phyloP scores from a whole-genome alignment of 2,888 invertebrate genomes.

The Heterodera filipjevi region DNA sequence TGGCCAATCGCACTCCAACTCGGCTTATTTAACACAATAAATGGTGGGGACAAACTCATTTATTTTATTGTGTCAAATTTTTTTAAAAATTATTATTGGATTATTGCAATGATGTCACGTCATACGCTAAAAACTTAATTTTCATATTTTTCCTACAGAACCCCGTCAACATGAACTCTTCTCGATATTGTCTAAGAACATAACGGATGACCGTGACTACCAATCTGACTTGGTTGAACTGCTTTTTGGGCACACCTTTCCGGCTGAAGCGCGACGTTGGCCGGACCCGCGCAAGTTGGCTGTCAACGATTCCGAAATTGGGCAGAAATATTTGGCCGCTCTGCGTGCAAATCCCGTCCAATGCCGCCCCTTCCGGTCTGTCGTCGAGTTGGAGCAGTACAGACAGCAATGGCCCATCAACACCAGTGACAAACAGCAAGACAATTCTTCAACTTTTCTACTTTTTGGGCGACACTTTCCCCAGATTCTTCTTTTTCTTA shows the following conservation, averaged over 20 bases:
- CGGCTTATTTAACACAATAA: not conserved
- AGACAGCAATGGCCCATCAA: not conserved
- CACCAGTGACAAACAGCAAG: not conserved
- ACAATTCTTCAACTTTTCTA: not conserved
- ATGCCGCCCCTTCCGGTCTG: slow-evolving; percentile 7
- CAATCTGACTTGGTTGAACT: not conserved
- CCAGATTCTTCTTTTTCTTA: not conserved
- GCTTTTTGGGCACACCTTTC: not conserved
- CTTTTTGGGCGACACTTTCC: not conserved
- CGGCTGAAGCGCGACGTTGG: not conserved
- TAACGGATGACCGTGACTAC: not conserved
- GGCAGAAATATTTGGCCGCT: not conserved
- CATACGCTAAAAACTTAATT: not conserved
- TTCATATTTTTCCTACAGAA: not conserved
- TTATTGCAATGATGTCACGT: too few species aligned
- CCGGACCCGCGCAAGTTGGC: slow-evolving; percentile 9
- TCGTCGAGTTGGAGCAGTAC: slow-evolving; percentile 4
- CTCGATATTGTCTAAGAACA: not conserved
- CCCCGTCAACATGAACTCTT: not conserved
- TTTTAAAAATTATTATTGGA: not conserved
- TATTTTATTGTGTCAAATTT: too few species aligned
- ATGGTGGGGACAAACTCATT: too few species aligned
- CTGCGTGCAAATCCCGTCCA: not conserved
- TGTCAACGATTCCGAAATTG: not conserved
- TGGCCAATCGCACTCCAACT: not conserved